A percentile compares a stretch with the other conserved stretches of the same genome.
Evolutionary conservation across 2,797 vertebrate genomes (phyloP).

Genomic region (Manis crassicaudata): DNA sequence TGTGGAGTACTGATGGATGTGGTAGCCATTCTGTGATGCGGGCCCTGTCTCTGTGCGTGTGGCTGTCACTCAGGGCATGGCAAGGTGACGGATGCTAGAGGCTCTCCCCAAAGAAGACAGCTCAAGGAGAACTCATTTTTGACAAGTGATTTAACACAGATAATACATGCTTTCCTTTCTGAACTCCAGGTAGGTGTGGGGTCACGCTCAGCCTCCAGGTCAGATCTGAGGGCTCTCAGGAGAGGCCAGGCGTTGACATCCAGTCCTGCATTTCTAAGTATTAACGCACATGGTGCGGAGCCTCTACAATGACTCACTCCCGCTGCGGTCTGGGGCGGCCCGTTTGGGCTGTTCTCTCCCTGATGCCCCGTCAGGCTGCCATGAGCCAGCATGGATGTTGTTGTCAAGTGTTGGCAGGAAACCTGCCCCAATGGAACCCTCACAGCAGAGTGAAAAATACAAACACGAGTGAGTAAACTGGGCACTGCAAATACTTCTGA

Average conservation of each 20-base stretch:
- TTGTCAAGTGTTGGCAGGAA: constrained; percentile 41
- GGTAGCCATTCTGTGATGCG: not conserved
- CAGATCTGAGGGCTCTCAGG: constrained; percentile 48
- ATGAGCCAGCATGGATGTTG: not conserved
- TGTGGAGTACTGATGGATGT: not conserved
- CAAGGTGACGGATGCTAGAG: not conserved
- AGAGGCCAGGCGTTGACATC: constrained; percentile 56
- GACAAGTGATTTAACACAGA: constrained; percentile 59
- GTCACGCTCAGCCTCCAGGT: not conserved
- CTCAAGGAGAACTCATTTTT: constrained; percentile 54
- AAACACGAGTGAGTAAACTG: constrained; percentile 1
- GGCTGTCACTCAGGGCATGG: not conserved
- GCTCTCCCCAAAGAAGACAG: not conserved
- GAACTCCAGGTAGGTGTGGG: constrained; percentile 35
- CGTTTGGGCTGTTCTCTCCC: constrained; percentile 48
- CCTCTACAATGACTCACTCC: constrained; percentile 69
- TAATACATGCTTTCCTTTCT: constrained; percentile 59
- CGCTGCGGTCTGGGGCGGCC: constrained; percentile 64
- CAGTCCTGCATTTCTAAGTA: constrained; percentile 65
- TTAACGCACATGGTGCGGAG: constrained; percentile 56
- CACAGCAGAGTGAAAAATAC: constrained; percentile 8
- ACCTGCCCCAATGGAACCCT: not conserved
- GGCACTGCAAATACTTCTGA: not conserved
- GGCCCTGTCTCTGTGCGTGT: too few species aligned
- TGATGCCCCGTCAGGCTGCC: constrained; percentile 9